Evolutionary conservation across 2,113 vertebrate genomes (phyloP).

Genomic region (Fulmarus glacialis): DNA sequence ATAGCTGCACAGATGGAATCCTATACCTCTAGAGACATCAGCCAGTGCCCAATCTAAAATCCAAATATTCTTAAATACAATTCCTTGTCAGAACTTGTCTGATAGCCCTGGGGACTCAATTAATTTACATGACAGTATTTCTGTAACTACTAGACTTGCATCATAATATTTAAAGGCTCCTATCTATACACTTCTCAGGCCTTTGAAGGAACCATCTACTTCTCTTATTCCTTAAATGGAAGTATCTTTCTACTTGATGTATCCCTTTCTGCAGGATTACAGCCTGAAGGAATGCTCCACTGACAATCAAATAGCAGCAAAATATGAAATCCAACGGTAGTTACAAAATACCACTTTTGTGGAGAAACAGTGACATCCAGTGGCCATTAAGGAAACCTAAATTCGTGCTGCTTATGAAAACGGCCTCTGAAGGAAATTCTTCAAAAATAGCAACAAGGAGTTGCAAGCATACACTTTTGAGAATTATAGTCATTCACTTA

Average conservation of each 20-base stretch:
- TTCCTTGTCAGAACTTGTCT: background rate
- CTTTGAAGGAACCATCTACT: background rate
- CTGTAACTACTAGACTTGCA: background rate
- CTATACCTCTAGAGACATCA: background rate
- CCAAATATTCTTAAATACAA: background rate
- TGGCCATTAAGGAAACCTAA: background rate
- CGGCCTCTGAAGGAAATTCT: rapidly evolving
- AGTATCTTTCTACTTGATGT: background rate
- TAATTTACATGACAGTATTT: background rate
- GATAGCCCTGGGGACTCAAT: background rate
- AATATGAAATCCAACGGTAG: rapidly evolving
- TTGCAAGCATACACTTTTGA: background rate
- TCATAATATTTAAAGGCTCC: background rate
- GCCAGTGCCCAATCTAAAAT: background rate
- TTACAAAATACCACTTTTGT: rapidly evolving
- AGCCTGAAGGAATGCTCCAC: background rate
- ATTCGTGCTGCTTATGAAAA: background rate
- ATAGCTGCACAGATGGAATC: background rate
- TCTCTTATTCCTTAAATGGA: background rate
- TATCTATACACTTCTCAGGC: background rate
- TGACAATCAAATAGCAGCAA: background rate
- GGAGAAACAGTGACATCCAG: slow-evolving; percentile 35
- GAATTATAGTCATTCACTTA: background rate
- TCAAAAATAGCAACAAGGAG: background rate
- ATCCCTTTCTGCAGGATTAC: background rate